Evolutionary conservation across 2,113 vertebrate species (phyloP), one percentile per base, ranked within the genome.

Genomic region (Aleadryas rufinucha): DNA sequence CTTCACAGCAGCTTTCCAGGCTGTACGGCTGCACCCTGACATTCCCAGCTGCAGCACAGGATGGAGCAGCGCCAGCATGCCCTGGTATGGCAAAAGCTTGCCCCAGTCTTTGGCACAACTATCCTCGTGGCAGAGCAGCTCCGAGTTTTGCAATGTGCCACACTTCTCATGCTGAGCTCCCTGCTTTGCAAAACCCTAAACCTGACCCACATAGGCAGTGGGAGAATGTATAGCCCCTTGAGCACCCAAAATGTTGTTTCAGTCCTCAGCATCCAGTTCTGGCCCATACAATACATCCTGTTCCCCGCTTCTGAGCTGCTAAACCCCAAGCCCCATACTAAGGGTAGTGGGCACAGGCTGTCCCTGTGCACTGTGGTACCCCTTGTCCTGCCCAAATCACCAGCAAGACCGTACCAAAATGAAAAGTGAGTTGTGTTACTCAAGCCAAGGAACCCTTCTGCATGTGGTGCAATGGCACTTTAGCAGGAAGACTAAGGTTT

Each of bases 1-100:
- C n/a, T 69, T 47, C 41, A 14, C 21, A 35, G 52, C 64, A 84
- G 56, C 70, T 61, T 82, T 33, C n/a, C 33, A 27, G 44, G 22
- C 9, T 47, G 24, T 33, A 23, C 0, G 0, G 53, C n/a, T 5
- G 2, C 47, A 57, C 22, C 1, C 2, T 7, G 0, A 19, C 9
- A 5, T 37, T 78, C 22, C 54, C 41, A 78, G 27, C 44, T 23
- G 7, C 1, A 1, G 45, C 4, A 2, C 52, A n/a, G 42, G 9
- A 44, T 44, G 0, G 19, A 82, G 42, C 28, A 57, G 35, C 2
- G 28, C 18, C 9, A 2, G 24, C 6, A 10, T 2, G 7, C 11
- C 4, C 5, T 18, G 5, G 2, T 12, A 42, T 0, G 0, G 41
- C 6, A 23, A 26, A 83, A 35, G 8, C 19, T 66, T 9, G 1